Conservation (phyloP, 2,113 vertebrate genomes). For the Cynocephalus volans region DNA sequence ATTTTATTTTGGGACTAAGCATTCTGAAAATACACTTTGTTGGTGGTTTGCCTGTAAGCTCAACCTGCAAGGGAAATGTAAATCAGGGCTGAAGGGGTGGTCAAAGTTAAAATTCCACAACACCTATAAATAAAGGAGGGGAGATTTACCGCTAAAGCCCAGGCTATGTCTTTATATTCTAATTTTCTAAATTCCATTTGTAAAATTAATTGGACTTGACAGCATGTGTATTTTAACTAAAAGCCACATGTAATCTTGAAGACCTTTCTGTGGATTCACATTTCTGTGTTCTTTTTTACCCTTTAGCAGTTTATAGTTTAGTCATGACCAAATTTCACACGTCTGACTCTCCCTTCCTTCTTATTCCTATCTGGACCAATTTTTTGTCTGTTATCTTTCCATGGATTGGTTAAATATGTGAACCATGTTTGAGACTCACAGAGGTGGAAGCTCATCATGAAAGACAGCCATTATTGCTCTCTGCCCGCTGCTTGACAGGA, state of each 20-base stretch:
- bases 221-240: background rate
- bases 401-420: background rate
- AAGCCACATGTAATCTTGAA: background rate
- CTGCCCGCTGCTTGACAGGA: background rate
- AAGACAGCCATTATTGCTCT: background rate
- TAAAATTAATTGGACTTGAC: conserved; percentile 20
- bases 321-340: background rate
- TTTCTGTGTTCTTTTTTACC: background rate
- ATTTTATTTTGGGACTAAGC: background rate
- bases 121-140: background rate
- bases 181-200: conserved; percentile 49
- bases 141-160: background rate
- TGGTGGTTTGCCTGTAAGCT: background rate
- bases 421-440: background rate
- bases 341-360: background rate
- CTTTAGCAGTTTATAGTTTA: background rate
- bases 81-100: background rate
- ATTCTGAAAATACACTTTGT: background rate
- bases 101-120: conserved; percentile 10
- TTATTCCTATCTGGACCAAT: background rate
- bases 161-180: background rate
- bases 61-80: background rate
- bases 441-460: background rate
- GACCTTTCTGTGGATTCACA: background rate
- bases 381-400: background rate